Evolutionary conservation across 37 sponge, comb jelly and placozoan genomes (phyloP).

Genomic region (Mnemiopsis leidyi): DNA sequence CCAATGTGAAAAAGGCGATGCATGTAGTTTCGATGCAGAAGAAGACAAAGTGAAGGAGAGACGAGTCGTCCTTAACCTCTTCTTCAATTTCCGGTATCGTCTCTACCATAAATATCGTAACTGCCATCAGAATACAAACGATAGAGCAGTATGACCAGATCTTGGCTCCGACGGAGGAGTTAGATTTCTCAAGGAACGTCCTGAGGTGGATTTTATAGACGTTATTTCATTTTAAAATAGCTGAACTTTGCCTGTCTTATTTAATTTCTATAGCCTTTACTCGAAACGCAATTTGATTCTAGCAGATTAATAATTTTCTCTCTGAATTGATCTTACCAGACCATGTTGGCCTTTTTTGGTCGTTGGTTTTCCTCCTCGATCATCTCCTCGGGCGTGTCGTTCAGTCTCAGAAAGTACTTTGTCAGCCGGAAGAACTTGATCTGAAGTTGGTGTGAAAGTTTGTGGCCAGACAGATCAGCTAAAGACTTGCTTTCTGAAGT

Average conservation of each 20-base stretch:
- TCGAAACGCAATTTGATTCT: too few species aligned
- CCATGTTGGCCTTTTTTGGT: constrained; percentile 20
- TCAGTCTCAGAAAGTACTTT: constrained; percentile 55
- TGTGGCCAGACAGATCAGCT: background rate
- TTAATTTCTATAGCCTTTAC: too few species aligned
- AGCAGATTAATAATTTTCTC: too few species aligned
- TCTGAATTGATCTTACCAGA: constrained; percentile 16
- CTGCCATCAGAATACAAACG: constrained; percentile 7
- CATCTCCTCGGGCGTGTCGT: background rate
- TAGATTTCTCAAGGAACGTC: constrained; percentile 55
- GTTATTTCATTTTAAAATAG: too few species aligned
- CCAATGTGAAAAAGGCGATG: constrained; percentile 57
- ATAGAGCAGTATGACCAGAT: constrained; percentile 62
- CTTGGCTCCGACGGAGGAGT: background rate
- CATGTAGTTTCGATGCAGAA: constrained; percentile 48
- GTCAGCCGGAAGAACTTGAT: constrained; percentile 60
- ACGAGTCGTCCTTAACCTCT: background rate
- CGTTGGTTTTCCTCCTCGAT: background rate
- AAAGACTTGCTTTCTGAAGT: background rate
- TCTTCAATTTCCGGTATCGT: constrained; percentile 26
- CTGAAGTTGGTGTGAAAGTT: background rate
- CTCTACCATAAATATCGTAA: constrained; percentile 48
- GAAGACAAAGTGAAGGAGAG: background rate
- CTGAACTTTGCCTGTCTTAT: too few species aligned
- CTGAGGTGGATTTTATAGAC: too few species aligned